Evolutionary conservation across 2,113 vertebrate species (phyloP), one percentile per base, ranked within the genome.

Genomic region (Strigops habroptila): DNA sequence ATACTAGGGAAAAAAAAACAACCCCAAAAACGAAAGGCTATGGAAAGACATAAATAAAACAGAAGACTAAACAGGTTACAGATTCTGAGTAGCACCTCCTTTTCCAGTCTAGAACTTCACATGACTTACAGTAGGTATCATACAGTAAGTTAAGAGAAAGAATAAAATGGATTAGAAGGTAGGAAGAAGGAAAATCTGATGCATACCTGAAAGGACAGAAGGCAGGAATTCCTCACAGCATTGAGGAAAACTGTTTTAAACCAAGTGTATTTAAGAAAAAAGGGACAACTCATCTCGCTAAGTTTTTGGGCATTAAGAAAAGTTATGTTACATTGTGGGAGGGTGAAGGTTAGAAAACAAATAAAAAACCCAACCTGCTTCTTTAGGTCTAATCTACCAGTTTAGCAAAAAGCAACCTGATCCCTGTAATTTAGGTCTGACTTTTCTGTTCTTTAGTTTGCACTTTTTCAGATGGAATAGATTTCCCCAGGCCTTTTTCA

Each of bases 401-500:
- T 52, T 71, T 11, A 86, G 70, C 41, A 87, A 94, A 85, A 82
- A 88, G 8, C 52, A 93, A 46, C 13, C 13, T 30, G 51, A 86
- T 12, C 31, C 35, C 39, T 89, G 33, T 43, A 93, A 85, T 60
- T 91, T 82, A 75, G 46, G 30, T 60, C 62, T 53, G 19, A 62
- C 90, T 91, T 91, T 92, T 89, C 68, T 91, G 14, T 81, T 81
- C 71, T 88, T 90, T 41, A 86, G 21, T 65, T 93, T 44, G 9
- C 25, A 73, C 65, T 85, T 88, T 68, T 93, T 92, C 77, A 82
- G 52, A 88, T 7, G 21, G 39, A 88, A 70, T 18, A 86, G 51
- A 88, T 87, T 93, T 78, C 80, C 77, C n/a, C 52, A 71, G 73
- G 73, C 52, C 39, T 81, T 94, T 86, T 91, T 64, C 44, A 92